Conservation (phyloP, 2,113 vertebrate species). For the Sphaerodactylus townsendi region DNA sequence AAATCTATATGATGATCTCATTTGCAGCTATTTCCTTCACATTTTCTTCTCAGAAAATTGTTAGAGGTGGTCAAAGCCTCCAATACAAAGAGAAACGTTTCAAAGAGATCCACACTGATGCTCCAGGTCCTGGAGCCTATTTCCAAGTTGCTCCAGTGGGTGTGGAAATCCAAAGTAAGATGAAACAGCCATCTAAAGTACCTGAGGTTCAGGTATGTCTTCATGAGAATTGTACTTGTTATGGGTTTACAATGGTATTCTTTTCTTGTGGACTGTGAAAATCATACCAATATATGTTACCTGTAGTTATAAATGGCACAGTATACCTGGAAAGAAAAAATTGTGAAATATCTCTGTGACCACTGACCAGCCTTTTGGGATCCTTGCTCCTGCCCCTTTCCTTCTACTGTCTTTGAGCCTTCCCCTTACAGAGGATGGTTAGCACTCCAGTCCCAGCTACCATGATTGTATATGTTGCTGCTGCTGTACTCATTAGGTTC, state of each 20-base stretch:
- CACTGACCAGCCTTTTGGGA: not conserved
- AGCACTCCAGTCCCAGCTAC: not conserved
- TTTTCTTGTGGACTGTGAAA: not conserved
- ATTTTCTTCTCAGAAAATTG: constrained; percentile 47
- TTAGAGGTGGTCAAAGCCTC: constrained; percentile 76
- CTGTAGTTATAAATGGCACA: not conserved
- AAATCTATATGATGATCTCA: not conserved
- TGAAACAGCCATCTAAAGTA: constrained; percentile 13
- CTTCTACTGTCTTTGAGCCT: not conserved
- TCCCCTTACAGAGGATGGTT: not conserved
- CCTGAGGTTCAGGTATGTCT: constrained; percentile 37
- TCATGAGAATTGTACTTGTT: not conserved
- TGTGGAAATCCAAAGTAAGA: constrained; percentile 15
- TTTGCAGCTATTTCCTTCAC: constrained; percentile 21
- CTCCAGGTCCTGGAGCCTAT: constrained; percentile 80
- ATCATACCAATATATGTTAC: not conserved
- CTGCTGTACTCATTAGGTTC: not conserved
- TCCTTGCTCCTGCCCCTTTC: not conserved
- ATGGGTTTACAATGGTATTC: not conserved
- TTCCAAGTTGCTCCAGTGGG: constrained; percentile 37
- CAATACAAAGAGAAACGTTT: constrained; percentile 80
- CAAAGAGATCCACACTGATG: constrained; percentile 62
- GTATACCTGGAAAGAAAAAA: not conserved
- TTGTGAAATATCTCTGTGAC: not conserved
- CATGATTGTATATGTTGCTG: not conserved